Base-by-base conservation (phyloP, 2,113 vertebrate genomes). In the Dipodomys ordii region DNA sequence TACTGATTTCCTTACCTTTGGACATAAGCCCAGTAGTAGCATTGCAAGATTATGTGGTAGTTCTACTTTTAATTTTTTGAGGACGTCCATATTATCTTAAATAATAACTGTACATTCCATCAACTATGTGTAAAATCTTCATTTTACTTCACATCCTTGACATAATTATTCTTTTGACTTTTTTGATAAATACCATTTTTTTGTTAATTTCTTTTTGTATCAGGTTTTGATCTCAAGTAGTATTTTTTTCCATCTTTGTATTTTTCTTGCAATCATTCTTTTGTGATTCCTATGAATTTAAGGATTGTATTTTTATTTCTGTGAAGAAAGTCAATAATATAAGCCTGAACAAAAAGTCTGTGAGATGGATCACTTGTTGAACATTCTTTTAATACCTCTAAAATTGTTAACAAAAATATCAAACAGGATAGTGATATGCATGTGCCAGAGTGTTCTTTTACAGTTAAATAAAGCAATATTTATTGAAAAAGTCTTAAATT, bases 321-420 rank as follows among this genome's bases (percentile, higher is more conserved):
- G 15, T 57, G 30, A 67, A 46, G 46, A 88, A 28, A 35, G 16
- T 78, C 27, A 53, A 10, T 76, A 28, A 15, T 32, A 78, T 32
- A 39, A 39, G 39, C 53, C 53, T 16, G 53, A 16, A 57, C 53
- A 57, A 57, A 57, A 57, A 57, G 53, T 57, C 53, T 57, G 53
- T 57, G 53, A 57, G 39, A 53, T 82, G 27, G 28, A 85, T 91
- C 76, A 87, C 74, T 80, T 46, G 27, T 39, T 90, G 39, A 82
- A n/a, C 1, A 35, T 57, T 19, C 6, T 62, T 76, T 78, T 19
- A 84, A 39, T 16, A n/a, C 49, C 6, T 84, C 77, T 94, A 44
- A 91, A 82, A 46, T 71, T 74, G 20, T 69, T 91, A 25, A 69
- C 73, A 28, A 85, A 92, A 87, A 46, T 44, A 12, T 39, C 93